A percentile compares a stretch with the other conserved stretches of the same genome.
Conservation (phyloP, 2,888 invertebrate genomes). For the Tillus elongatus region DNA sequence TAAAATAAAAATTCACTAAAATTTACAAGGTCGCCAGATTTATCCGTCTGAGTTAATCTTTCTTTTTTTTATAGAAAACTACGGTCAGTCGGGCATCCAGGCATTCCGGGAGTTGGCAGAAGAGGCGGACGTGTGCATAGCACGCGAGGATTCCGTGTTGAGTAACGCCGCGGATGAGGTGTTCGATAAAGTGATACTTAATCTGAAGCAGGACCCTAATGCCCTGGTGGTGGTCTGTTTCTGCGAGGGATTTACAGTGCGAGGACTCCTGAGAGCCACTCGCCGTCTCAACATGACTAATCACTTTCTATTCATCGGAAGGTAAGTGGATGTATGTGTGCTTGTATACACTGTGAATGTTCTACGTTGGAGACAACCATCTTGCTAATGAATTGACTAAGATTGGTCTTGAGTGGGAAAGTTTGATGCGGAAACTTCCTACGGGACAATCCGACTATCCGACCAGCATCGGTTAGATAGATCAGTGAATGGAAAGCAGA, state of each 20-base stretch:
- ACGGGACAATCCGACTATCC: too few species aligned
- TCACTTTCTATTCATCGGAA: conserved; percentile 57
- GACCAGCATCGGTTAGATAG: too few species aligned
- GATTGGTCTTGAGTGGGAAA: too few species aligned
- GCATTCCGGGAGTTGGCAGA: conserved; percentile 63
- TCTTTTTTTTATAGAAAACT: conserved; percentile 55
- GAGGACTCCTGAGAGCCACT: conserved; percentile 54
- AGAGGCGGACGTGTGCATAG: conserved; percentile 60
- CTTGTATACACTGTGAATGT: too few species aligned
- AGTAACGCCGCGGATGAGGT: conserved; percentile 50
- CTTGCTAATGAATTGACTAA: too few species aligned
- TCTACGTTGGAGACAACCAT: too few species aligned
- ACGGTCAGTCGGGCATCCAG: conserved; percentile 67
- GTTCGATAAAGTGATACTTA: conserved; percentile 48
- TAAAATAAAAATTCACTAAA: too few species aligned
- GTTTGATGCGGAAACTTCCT: too few species aligned
- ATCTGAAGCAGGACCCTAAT: conserved; percentile 47
- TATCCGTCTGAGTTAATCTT: too few species aligned
- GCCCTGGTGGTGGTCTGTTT: conserved; percentile 65
- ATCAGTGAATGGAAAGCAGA: too few species aligned
- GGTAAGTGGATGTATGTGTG: conserved; percentile 46
- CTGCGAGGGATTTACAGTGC: conserved; percentile 67
- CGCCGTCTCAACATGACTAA: conserved; percentile 48
- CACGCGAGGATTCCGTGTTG: conserved; percentile 55
- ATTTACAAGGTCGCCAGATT: too few species aligned